Evolutionary conservation across 1,140 invertebrate species (phyloP).

Genomic region (Limonius californicus): DNA sequence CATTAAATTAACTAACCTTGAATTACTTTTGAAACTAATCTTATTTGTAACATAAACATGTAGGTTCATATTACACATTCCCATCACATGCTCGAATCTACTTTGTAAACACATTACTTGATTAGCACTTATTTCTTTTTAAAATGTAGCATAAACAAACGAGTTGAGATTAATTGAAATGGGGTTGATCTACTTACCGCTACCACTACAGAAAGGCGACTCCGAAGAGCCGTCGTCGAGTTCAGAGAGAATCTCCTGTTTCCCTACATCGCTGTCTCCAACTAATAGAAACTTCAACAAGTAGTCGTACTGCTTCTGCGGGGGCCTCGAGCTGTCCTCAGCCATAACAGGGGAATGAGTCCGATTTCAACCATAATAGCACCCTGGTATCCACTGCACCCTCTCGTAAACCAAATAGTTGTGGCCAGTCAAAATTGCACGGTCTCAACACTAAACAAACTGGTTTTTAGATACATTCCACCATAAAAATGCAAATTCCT

Average conservation of each 20-base stretch:
- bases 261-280: conserved; percentile 97
- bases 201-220: conserved; percentile 90
- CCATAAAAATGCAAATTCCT: conserved; percentile 32
- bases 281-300: conserved; percentile 93
- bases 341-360: conserved; percentile 42
- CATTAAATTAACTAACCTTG: no score
- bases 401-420: neutral
- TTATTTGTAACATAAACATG: no score
- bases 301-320: conserved; percentile 88
- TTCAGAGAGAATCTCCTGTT: conserved; percentile 93
- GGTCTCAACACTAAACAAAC: neutral
- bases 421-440: neutral
- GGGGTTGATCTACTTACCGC: no score
- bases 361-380: conserved; percentile 42
- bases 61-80: no score
- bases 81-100: no score
- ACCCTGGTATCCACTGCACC: neutral
- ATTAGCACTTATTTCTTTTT: no score
- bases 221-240: conserved; percentile 91
- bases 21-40: no score
- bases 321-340: conserved; percentile 44
- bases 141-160: no score
- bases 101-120: no score
- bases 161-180: no score
- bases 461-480: neutral